Conservation (phyloP, 1,140 invertebrate genomes). For the Tyrophagus putrescentiae region DNA sequence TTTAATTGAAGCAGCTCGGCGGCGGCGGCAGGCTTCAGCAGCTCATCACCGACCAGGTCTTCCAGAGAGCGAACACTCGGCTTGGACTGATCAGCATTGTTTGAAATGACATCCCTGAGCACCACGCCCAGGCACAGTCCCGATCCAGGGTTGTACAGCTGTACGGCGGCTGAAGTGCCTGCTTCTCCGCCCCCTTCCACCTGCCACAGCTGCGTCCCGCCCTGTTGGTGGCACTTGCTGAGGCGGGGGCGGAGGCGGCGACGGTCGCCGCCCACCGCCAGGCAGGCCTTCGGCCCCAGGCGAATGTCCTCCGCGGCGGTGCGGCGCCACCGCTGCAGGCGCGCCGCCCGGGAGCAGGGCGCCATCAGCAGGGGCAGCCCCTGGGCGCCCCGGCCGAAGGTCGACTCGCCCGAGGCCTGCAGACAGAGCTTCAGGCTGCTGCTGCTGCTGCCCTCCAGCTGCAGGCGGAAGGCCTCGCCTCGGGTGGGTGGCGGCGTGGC, state of each 20-base stretch:
- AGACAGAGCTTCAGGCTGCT: too few relatives aligned
- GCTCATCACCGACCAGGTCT: not conserved
- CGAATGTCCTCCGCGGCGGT: constrained; percentile 70
- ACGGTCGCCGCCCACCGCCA: constrained; percentile 50
- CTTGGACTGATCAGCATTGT: too few relatives aligned
- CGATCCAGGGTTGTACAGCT: constrained; percentile 68
- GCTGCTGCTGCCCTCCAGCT: constrained; percentile 48
- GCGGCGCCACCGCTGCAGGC: constrained; percentile 67
- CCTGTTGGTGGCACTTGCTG: constrained; percentile 80
- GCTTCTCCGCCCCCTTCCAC: constrained; percentile 51
- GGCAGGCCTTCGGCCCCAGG: constrained; percentile 61
- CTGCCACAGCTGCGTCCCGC: constrained; percentile 74
- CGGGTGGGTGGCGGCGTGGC: constrained; percentile 11
- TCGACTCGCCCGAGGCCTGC: too few relatives aligned
- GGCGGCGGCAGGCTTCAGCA: too few relatives aligned
- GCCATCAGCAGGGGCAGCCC: constrained; percentile 51
- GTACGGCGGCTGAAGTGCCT: constrained; percentile 38
- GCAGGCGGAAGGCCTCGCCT: constrained; percentile 40
- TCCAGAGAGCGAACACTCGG: not conserved
- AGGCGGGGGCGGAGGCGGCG: constrained; percentile 41
- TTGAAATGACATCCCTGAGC: too few relatives aligned
- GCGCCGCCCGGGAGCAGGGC: constrained; percentile 44
- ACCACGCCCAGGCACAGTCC: constrained; percentile 60
- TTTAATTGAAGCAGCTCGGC: too few relatives aligned
- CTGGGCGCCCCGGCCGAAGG: constrained; percentile 51